Base-by-base conservation (phyloP, 2,113 vertebrate species). In the Colossoma macropomum region DNA sequence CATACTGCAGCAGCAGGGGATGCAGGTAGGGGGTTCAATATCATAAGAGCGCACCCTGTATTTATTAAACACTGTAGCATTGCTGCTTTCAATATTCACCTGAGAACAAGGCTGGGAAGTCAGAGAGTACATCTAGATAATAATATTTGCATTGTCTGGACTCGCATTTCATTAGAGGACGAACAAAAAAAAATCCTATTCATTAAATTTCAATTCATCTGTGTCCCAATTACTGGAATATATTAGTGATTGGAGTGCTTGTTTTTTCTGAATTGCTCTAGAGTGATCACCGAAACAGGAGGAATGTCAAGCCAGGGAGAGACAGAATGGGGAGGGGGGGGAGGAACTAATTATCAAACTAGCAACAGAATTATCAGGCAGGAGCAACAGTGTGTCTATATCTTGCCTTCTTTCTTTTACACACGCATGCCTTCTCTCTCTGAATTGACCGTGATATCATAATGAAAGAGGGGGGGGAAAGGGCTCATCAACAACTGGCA, bases 391-490 rank as follows among this genome's bases (percentile, higher is more conserved):
- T 48, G 11, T 23, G 19, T 45, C 11, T 28, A 19, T 71, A 23
- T 48, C 48, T 28, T 11, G 15, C 60, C 12, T 9, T 83, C 69
- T 86, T 77, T 68, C 69, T 6, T 8, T 23, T 25, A 84, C 69
- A 84, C 85, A 48, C 79, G 77, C 81, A 86, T 74, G 45, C 69
- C 34, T 48, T 54, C 34, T 34, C 32, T n/a, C 19, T 32, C 79
- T 56, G 77, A 86, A 88, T 86, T 84, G 86, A 88, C 84, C 86
- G 80, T 30, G 87, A 89, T 90, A 90, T 91, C 52, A 78, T 73
- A 87, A 76, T 76, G 86, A 74, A 87, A 86, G 19, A 25, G 13
- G 59, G 32, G 25, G 15, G 5, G 59, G 32, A 83, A 88, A 86
- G 76, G 80, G 63, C 78, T 85, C 56, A 45, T 68, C 87, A 74